Evolutionary conservation across 2,888 invertebrate species (phyloP).

Genomic region (Bembecia ichneumoniformis): DNA sequence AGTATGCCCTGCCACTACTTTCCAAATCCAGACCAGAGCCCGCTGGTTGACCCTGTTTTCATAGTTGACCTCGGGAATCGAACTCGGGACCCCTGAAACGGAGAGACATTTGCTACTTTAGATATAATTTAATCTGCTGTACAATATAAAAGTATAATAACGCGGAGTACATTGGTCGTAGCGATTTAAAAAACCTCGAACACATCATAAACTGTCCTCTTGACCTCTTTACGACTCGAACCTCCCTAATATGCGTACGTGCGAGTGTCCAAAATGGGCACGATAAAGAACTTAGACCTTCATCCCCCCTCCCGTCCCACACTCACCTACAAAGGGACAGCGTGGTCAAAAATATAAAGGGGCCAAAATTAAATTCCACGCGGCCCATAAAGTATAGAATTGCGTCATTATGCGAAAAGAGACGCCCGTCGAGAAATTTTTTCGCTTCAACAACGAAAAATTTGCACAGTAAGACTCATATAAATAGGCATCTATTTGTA

Average conservation of each 20-base stretch:
- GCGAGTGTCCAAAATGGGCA: conserved; percentile 38
- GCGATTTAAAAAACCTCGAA: conserved; percentile 30
- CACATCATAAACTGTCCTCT: conserved; percentile 34
- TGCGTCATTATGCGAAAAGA: conserved; percentile 54
- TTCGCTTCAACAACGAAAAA: conserved; percentile 13
- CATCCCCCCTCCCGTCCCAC: conserved; percentile 2
- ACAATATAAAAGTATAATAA: conserved; percentile 5
- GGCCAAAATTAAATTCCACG: conserved; percentile 59
- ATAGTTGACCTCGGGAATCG: too few species aligned
- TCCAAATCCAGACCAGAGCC: too few species aligned
- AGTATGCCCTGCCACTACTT: too few species aligned
- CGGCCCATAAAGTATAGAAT: conserved; percentile 61
- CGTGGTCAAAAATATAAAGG: conserved; percentile 63
- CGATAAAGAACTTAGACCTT: conserved; percentile 35
- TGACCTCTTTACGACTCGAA: conserved; percentile 51
- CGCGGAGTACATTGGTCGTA: conserved; percentile 22
- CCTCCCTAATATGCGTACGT: conserved; percentile 55
- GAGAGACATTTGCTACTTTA: too few species aligned
- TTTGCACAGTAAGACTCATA: too few species aligned
- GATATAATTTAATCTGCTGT: too few species aligned
- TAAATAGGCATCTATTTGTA: too few species aligned
- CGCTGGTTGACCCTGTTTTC: too few species aligned
- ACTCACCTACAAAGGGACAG: conserved; percentile 14
- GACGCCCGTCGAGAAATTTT: conserved; percentile 25
- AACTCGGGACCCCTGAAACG: too few species aligned